Conservation (phyloP, 1,140 invertebrate genomes). For the Penaeus japonicus region DNA sequence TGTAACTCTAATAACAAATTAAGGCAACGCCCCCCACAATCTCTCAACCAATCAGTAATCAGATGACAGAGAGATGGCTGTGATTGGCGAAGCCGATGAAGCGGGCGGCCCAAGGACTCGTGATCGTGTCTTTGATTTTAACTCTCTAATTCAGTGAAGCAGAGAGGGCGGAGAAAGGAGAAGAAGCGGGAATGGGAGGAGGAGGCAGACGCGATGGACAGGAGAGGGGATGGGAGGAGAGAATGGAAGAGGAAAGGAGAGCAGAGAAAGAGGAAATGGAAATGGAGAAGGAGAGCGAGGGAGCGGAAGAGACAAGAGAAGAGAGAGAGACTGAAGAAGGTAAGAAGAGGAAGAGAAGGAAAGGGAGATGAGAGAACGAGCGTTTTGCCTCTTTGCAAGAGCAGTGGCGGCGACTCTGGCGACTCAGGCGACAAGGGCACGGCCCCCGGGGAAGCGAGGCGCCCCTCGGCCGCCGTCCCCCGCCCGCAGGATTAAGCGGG, state of each 20-base stretch:
- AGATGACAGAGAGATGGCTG: too few relatives aligned
- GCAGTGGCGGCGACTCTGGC: background rate
- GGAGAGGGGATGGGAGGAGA: background rate
- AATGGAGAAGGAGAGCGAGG: background rate
- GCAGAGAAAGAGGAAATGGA: background rate
- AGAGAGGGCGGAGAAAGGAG: background rate
- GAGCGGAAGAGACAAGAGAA: background rate
- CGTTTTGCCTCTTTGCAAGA: too few relatives aligned
- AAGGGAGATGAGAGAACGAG: background rate
- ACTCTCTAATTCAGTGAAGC: too few relatives aligned
- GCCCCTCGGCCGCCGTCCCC: too few relatives aligned
- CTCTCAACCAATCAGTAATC: too few relatives aligned
- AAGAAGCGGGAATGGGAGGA: background rate
- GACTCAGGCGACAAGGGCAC: too few relatives aligned
- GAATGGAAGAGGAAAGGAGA: background rate
- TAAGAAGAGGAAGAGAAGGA: background rate
- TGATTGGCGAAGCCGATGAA: too few relatives aligned
- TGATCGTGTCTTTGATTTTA: background rate
- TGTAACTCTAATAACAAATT: too few relatives aligned
- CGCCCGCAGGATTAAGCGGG: background rate
- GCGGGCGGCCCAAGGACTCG: background rate
- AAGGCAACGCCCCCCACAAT: too few relatives aligned
- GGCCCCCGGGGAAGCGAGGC: too few relatives aligned
- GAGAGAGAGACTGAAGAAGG: background rate
- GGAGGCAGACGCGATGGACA: background rate